phyloP scores from a whole-genome alignment of 2,888 invertebrate species.

The Isotomurus palustris region DNA sequence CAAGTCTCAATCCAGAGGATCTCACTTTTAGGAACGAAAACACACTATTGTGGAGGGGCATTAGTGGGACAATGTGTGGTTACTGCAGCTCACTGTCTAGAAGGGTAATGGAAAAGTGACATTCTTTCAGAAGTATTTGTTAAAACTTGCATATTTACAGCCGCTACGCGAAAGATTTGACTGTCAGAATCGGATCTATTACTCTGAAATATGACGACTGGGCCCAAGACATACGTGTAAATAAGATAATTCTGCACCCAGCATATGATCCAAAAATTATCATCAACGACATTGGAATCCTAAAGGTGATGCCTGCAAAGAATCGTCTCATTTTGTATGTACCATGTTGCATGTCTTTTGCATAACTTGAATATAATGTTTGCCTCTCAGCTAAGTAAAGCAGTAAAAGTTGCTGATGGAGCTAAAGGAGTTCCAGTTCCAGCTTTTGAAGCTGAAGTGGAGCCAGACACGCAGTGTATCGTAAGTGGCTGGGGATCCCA shows the following conservation, averaged over 20 bases:
- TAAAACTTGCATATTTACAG: conserved; percentile 12
- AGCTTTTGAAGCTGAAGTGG: conserved; percentile 26
- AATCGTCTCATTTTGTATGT: too few relatives aligned
- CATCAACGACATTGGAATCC: conserved; percentile 40
- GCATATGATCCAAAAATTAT: conserved; percentile 38
- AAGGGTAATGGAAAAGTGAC: conserved; percentile 23
- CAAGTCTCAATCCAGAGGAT: conserved; percentile 43
- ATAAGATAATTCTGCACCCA: conserved; percentile 35
- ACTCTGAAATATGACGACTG: conserved; percentile 27
- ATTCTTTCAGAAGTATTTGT: not conserved
- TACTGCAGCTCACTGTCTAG: conserved; percentile 43
- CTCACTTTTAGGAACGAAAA: conserved; percentile 39
- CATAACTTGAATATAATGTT: too few relatives aligned
- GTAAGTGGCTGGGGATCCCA: conserved; percentile 43
- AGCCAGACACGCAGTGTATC: conserved; percentile 32
- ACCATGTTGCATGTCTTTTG: too few relatives aligned
- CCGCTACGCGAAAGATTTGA: conserved; percentile 30
- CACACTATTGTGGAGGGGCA: conserved; percentile 44
- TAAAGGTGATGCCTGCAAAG: conserved; percentile 20
- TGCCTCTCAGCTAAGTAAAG: conserved; percentile 1
- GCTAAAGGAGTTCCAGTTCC: conserved; percentile 37
- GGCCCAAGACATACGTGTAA: conserved; percentile 27
- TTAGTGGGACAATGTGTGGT: conserved; percentile 33
- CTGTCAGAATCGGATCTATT: conserved; percentile 41
- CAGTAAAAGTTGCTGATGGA: conserved; percentile 17